These are phyloP conservation scores for Zygogramma bicolorata DNA, from an alignment of 2,888 invertebrate species.

Conservation along the genomic window DNA sequence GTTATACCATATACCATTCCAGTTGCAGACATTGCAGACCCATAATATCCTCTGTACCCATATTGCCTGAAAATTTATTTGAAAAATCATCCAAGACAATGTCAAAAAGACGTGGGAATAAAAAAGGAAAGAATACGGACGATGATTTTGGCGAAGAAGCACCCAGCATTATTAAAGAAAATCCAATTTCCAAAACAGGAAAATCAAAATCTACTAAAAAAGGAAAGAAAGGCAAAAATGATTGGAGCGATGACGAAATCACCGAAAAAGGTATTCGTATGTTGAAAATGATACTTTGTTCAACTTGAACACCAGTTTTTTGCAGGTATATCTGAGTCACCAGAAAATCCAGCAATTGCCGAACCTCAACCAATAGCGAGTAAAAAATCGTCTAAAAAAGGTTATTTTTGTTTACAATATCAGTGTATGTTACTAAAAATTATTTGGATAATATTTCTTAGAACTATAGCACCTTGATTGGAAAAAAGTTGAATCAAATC, in stretches of 20 bases:
- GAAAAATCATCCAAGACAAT: slow-evolving; percentile 60
- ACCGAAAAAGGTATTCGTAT: slow-evolving; percentile 57
- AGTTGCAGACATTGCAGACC: too few relatives aligned
- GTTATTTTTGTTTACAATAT: slow-evolving; percentile 30
- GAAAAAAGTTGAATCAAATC: too few relatives aligned
- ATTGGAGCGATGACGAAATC: slow-evolving; percentile 62
- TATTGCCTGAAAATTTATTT: not conserved
- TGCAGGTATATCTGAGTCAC: slow-evolving; percentile 21
- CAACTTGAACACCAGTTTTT: not conserved
- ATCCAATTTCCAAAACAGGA: slow-evolving; percentile 66
- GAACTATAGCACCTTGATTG: too few relatives aligned
- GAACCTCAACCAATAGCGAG: slow-evolving; percentile 46
- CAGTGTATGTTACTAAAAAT: not conserved
- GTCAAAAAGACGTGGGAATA: slow-evolving; percentile 73
- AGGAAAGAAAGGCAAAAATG: slow-evolving; percentile 63
- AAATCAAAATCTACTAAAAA: slow-evolving; percentile 68
- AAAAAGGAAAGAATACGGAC: slow-evolving; percentile 71
- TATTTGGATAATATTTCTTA: too few relatives aligned
- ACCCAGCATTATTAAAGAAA: slow-evolving; percentile 57
- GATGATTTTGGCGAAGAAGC: slow-evolving; percentile 69
- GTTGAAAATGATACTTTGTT: slow-evolving; percentile 39
- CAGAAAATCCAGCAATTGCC: slow-evolving; percentile 29
- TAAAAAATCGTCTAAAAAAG: slow-evolving; percentile 50
- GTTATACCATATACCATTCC: too few relatives aligned
- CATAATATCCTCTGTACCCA: not conserved